Conservation (phyloP, 2,113 vertebrate species). For the Rhodinocichla rosea region DNA sequence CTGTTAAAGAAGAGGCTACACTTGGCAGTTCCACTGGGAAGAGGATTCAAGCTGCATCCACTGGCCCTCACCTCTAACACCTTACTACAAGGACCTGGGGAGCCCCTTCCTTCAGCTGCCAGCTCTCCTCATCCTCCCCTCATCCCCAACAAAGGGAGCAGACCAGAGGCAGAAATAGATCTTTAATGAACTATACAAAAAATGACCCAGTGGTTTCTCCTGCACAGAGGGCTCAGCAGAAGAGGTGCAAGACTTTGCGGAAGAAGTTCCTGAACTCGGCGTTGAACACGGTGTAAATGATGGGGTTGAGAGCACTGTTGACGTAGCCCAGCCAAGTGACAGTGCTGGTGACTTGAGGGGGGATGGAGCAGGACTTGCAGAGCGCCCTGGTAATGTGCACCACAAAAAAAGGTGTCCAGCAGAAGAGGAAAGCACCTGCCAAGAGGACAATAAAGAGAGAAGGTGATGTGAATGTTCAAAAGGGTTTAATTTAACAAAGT, state of each 20-base stretch:
- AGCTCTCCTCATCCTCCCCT: neutral
- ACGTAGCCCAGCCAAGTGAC: slow-evolving; percentile 96
- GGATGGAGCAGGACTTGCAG: slow-evolving; percentile 81
- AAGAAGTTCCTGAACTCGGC: slow-evolving; percentile 90
- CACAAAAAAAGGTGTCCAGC: slow-evolving; percentile 97
- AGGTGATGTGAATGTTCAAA: neutral
- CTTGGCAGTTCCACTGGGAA: neutral
- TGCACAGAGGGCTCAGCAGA: slow-evolving; percentile 42
- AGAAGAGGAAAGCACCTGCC: slow-evolving; percentile 90
- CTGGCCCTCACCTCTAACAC: neutral
- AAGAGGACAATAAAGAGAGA: neutral
- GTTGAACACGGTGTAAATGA: slow-evolving; percentile 94
- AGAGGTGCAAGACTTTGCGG: slow-evolving; percentile 78
- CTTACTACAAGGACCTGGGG: neutral
- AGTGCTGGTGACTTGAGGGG: slow-evolving; percentile 83
- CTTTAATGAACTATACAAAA: slow-evolving; percentile 66
- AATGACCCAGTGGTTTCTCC: neutral
- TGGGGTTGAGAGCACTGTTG: slow-evolving; percentile 93
- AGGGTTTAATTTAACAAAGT: neutral
- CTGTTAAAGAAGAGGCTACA: neutral
- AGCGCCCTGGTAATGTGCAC: slow-evolving; percentile 87
- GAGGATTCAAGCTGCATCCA: fast-evolving
- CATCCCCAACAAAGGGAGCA: neutral
- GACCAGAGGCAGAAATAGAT: slow-evolving; percentile 40
- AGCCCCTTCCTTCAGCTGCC: neutral